Conservation (phyloP, 2,888 invertebrate genomes). For the Harpagoxenus sublaevis region DNA sequence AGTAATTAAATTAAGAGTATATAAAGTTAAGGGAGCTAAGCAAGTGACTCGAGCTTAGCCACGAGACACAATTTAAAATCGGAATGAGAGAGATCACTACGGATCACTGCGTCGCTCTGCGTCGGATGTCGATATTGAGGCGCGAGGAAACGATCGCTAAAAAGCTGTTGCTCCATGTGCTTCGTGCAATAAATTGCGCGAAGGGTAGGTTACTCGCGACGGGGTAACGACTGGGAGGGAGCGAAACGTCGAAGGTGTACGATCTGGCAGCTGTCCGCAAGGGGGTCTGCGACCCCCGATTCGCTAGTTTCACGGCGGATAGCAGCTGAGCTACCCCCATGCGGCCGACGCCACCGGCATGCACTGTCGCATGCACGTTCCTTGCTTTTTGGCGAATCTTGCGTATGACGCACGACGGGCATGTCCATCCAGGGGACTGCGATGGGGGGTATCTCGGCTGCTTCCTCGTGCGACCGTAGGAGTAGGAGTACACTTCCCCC, state of each 20-base stretch:
- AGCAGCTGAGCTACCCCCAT: slow-evolving; percentile 80
- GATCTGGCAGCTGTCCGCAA: slow-evolving; percentile 78
- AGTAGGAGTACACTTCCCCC: slow-evolving; percentile 61
- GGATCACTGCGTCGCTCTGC: neutral
- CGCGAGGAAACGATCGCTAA: slow-evolving; percentile 39
- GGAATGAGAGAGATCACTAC: neutral
- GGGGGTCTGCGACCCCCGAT: slow-evolving; percentile 79
- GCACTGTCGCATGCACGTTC: slow-evolving; percentile 49
- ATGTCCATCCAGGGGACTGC: slow-evolving; percentile 16
- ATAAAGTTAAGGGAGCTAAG: neutral
- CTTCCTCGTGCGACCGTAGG: slow-evolving; percentile 70
- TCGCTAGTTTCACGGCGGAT: slow-evolving; percentile 74
- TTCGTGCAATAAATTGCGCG: slow-evolving; percentile 40
- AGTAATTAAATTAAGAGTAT: neutral
- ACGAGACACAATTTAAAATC: neutral
- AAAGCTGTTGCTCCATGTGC: slow-evolving; percentile 21
- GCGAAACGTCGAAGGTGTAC: slow-evolving; percentile 68
- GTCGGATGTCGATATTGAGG: slow-evolving; percentile 10
- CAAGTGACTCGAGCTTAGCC: neutral
- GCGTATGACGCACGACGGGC: slow-evolving; percentile 38
- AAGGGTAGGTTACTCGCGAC: slow-evolving; percentile 29
- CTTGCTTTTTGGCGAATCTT: slow-evolving; percentile 67
- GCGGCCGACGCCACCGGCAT: slow-evolving; percentile 47
- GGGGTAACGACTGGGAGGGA: slow-evolving; percentile 43
- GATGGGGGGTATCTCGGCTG: slow-evolving; percentile 60